Conservation (phyloP, 2,113 vertebrate species). For the Ammodytes marinus region DNA sequence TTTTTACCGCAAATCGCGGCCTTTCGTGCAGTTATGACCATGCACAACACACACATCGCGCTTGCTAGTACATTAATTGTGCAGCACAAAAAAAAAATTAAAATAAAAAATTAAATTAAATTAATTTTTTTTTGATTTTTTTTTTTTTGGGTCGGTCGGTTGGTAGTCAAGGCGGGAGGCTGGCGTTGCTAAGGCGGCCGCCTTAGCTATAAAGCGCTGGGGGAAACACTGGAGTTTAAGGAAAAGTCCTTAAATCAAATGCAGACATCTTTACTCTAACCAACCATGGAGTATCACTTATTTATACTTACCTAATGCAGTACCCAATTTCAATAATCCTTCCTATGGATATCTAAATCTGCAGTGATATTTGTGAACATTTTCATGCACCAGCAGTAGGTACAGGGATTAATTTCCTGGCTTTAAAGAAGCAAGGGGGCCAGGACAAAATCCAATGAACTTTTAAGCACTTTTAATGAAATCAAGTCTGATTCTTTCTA, state of each 20-base stretch:
- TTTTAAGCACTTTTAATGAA: conserved; percentile 77
- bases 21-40: too few species aligned
- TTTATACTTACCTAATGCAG: conserved; percentile 24
- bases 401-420: conserved; percentile 62
- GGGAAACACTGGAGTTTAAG: too few species aligned
- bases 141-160: too few species aligned
- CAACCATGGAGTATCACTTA: conserved; percentile 22
- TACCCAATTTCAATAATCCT: conserved; percentile 38
- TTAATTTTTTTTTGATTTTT: too few species aligned
- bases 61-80: too few species aligned
- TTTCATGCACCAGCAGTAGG: conserved; percentile 23
- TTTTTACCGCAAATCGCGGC: too few species aligned
- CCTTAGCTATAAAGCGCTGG: too few species aligned
- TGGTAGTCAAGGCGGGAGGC: too few species aligned
- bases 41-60: too few species aligned
- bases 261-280: conserved; percentile 24
- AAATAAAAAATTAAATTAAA: too few species aligned
- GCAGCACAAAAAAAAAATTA: too few species aligned
- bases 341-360: conserved; percentile 37
- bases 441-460: conserved; percentile 49
- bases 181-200: too few species aligned
- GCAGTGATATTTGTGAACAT: neutral
- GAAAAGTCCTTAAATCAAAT: conserved; percentile 11
- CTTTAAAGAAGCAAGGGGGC: conserved; percentile 48
- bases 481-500: conserved; percentile 36